Base-by-base conservation (phyloP, 2,113 vertebrate genomes). In the Elachura formosa region DNA sequence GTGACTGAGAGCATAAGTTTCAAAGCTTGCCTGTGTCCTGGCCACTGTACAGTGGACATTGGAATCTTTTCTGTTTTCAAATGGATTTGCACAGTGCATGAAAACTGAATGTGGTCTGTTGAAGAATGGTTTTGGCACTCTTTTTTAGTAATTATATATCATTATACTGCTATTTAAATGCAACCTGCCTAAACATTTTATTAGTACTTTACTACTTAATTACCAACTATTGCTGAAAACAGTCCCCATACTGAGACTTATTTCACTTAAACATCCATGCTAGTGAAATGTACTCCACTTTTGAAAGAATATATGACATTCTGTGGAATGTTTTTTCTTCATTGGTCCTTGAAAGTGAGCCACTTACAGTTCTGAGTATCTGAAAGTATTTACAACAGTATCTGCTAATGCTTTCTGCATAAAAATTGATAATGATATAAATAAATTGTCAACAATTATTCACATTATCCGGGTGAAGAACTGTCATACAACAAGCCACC, bases 181-280 rank as follows among this genome's bases (percentile, higher is more conserved):
- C 82, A 83, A 90, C 82, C 82, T 62, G 69, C 76, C 89, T 77
- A 84, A 91, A 63, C 68, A 79, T 93, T 94, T 85, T 86, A 74
- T 86, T 95, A 94, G 82, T 81, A 81, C 68, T 94, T 96, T 93
- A 71, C 55, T 69, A 56, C 72, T 91, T 85, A 88, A 96, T 89
- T 94, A 96, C 69, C 67, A 84, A 19, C 75, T 93, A 56, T 85
- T 80, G 55, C 78, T 93, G 79, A 55, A 91, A 86, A 91, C 59
- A 58, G 68, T 94, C 59, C 34, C 40, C 52, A 66, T 54, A 73
- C 63, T 67, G 90, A 90, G 87, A 63, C 24, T 83, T 79, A 55
- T 2, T 91, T 55, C 75, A 86, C 51, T 91, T 74, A 67, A 84
- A 64, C 48, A 88, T 66, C 84, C 72, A 41, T 67, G 64, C 40